Conservation (phyloP, 2,113 vertebrate species). For the Macrotus californicus region DNA sequence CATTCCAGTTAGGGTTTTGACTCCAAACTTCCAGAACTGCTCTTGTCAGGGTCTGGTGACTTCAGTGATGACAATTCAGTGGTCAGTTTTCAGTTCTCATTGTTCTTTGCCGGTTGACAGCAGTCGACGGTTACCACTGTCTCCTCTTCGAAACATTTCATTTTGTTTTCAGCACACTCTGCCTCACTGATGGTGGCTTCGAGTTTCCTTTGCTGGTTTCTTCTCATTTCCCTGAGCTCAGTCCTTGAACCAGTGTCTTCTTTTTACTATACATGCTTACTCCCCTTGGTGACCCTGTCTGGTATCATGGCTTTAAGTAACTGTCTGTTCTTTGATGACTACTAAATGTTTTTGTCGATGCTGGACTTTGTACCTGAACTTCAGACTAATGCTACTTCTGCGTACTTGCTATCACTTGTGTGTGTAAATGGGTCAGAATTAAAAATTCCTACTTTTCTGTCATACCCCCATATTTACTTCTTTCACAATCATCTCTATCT, state of each 20-base stretch:
- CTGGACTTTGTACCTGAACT: background rate
- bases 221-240: constrained; percentile 16
- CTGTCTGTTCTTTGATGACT: background rate
- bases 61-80: background rate
- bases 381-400: background rate
- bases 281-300: background rate
- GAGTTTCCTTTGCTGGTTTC: background rate
- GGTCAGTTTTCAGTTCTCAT: background rate
- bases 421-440: background rate
- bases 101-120: background rate
- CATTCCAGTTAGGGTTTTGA: background rate
- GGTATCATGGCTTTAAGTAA: background rate
- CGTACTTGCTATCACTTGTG: background rate
- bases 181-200: background rate
- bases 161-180: background rate
- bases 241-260: background rate
- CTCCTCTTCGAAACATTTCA: background rate
- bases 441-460: background rate
- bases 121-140: background rate
- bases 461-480: background rate
- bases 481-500: background rate
- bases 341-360: background rate
- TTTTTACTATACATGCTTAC: background rate
- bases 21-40: background rate
- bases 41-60: background rate